These are phyloP conservation scores for Neodontobutis hainanensis DNA, from an alignment of 2,113 vertebrate species.

Conservation along the genomic window DNA sequence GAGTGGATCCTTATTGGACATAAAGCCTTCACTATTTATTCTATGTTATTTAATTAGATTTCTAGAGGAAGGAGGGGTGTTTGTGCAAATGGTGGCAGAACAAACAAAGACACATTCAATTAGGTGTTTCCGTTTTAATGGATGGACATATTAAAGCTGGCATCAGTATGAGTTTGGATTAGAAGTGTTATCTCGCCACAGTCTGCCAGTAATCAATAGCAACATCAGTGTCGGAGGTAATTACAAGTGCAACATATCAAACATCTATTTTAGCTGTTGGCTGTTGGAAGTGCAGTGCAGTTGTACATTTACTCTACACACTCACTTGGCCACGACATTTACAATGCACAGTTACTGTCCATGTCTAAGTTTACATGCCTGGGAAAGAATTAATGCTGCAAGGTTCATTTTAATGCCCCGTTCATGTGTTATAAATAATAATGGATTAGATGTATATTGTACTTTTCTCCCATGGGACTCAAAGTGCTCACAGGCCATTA, in stretches of 20 bases:
- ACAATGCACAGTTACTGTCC: no score
- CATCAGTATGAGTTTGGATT: conserved; percentile 58
- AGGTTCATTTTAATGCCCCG: no score
- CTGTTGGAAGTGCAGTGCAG: conserved; percentile 7
- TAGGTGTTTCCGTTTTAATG: conserved; percentile 51
- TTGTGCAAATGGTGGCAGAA: conserved; percentile 23
- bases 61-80: neutral
- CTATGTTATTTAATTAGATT: conserved; percentile 47
- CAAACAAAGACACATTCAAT: conserved; percentile 51
- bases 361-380: no score
- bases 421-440: no score
- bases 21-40: conserved; percentile 45
- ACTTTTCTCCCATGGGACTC: no score
- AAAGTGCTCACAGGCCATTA: no score
- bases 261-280: conserved; percentile 27
- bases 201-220: conserved; percentile 36
- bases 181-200: conserved; percentile 32
- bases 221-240: conserved; percentile 42
- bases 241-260: conserved; percentile 34
- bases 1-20: conserved; percentile 32
- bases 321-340: no score
- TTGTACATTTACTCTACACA: no score
- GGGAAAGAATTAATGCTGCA: no score
- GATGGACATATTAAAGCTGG: conserved; percentile 47
- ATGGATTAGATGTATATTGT: no score